Percentiles rank a stretch among this genome's conserved stretches.
These are phyloP conservation scores for Todiramphus chloris DNA, from an alignment of 2,113 vertebrate species.

Conservation along the genomic window DNA sequence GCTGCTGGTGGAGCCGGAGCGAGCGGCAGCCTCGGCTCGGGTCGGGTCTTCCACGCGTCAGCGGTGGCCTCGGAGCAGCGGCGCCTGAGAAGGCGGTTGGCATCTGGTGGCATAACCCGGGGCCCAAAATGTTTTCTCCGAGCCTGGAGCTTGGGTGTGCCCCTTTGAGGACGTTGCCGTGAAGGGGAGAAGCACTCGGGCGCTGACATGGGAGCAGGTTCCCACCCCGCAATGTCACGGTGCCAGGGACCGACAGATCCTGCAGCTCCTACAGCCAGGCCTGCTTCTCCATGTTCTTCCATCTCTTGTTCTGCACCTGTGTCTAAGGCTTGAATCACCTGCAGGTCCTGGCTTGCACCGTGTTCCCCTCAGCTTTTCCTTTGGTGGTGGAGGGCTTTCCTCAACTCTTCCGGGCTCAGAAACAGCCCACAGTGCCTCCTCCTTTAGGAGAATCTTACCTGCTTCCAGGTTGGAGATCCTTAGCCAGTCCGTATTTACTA, in stretches of 20 bases:
- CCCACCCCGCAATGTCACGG: accelerated
- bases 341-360: neutral
- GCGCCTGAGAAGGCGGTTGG: neutral
- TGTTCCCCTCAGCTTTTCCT: neutral
- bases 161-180: accelerated
- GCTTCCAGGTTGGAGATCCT: neutral
- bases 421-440: neutral
- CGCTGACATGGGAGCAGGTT: accelerated
- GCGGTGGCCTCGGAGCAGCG: accelerated
- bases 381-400: neutral
- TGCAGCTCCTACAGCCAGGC: neutral
- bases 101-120: accelerated
- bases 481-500: neutral
- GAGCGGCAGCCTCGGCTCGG: accelerated
- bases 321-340: neutral
- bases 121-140: neutral
- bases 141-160: neutral
- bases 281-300: neutral
- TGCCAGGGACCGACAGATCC: no score
- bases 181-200: neutral
- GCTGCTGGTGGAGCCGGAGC: accelerated
- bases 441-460: neutral
- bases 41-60: accelerated
- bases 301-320: neutral
- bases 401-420: neutral